Conservation (phyloP, 2,888 invertebrate genomes). For the Miltochrista miniata region DNA sequence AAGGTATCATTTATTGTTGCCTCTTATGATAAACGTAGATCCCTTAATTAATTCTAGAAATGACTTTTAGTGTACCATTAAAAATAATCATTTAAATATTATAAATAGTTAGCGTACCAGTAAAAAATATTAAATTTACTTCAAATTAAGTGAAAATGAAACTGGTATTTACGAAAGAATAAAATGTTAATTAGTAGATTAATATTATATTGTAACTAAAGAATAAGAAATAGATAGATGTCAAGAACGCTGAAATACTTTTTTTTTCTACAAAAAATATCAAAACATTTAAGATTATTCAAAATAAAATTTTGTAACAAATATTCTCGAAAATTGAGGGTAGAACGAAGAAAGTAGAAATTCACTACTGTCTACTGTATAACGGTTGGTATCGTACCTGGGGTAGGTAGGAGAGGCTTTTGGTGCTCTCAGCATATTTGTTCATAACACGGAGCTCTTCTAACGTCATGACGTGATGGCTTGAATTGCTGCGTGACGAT, state of each 20-base stretch:
- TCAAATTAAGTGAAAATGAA: neutral
- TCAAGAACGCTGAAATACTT: slow-evolving; percentile 10
- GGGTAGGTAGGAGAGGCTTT: slow-evolving; percentile 95
- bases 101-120: too few relatives aligned
- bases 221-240: slow-evolving; percentile 17
- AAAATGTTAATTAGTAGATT: neutral
- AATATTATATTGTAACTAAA: neutral
- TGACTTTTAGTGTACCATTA: slow-evolving; percentile 1
- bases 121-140: neutral
- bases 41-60: too few relatives aligned
- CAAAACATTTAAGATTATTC: too few relatives aligned
- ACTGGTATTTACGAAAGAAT: neutral
- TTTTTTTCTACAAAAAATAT: too few relatives aligned
- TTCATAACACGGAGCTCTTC: slow-evolving; percentile 94
- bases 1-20: too few relatives aligned
- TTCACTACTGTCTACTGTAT: neutral
- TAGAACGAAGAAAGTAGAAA: slow-evolving; percentile 11
- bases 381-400: slow-evolving; percentile 85
- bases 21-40: too few relatives aligned
- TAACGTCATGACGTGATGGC: slow-evolving; percentile 88
- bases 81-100: too few relatives aligned
- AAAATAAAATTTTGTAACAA: slow-evolving; percentile 1
- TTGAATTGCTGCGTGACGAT: slow-evolving; percentile 87
- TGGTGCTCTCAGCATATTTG: slow-evolving; percentile 95
- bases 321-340: slow-evolving; percentile 21